Percentiles rank a stretch among this genome's conserved stretches.
Evolutionary conservation across 35 echinoderm and acorn worm species (phyloP).

Genomic region (Heliocidaris tuberculata): DNA sequence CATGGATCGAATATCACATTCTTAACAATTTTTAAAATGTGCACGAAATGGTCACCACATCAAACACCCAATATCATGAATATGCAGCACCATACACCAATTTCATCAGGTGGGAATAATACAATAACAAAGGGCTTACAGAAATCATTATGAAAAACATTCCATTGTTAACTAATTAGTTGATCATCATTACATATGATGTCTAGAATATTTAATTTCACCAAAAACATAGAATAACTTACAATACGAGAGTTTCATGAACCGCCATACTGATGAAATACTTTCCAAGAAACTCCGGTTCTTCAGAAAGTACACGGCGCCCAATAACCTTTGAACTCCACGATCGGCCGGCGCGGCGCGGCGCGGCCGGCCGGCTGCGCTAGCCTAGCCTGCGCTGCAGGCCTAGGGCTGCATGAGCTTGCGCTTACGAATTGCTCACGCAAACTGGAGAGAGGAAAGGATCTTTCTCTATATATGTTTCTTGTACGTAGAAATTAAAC

Average conservation of each 20-base stretch:
- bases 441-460: too few species aligned
- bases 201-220: neutral
- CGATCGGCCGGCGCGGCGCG: too few species aligned
- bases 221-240: neutral
- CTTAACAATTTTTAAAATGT: too few species aligned
- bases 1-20: too few species aligned
- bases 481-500: too few species aligned
- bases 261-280: slow-evolving; percentile 4
- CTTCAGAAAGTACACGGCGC: neutral
- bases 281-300: neutral
- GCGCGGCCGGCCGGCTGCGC: too few species aligned
- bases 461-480: too few species aligned
- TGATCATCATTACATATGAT: neutral
- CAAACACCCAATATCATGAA: too few species aligned
- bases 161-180: neutral
- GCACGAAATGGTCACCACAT: too few species aligned
- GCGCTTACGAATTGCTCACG: too few species aligned
- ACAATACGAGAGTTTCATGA: slow-evolving; percentile 22
- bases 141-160: neutral
- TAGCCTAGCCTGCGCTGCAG: too few species aligned
- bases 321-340: neutral
- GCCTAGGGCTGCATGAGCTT: too few species aligned
- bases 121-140: neutral
- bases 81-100: neutral
- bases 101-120: neutral